Evolutionary conservation across 2,888 invertebrate genomes (phyloP).

Genomic region (Adela reaumurella): DNA sequence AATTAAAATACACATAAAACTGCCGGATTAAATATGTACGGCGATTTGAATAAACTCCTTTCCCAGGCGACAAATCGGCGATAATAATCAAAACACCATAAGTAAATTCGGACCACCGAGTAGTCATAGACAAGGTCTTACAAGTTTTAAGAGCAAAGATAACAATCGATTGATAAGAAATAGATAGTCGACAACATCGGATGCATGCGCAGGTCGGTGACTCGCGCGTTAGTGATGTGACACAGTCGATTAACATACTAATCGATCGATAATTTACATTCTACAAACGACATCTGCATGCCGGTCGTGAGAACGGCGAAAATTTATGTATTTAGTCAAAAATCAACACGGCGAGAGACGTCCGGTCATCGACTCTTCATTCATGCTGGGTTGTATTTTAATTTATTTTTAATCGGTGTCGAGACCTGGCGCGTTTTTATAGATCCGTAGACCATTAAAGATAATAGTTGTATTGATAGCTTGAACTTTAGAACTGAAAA

Average conservation of each 20-base stretch:
- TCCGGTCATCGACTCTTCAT: not conserved
- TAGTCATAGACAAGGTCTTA: too few species aligned
- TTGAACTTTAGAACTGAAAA: not conserved
- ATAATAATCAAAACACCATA: too few species aligned
- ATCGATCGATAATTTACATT: constrained; percentile 55
- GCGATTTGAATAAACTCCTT: too few species aligned
- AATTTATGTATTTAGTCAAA: constrained; percentile 46
- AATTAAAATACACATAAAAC: too few species aligned
- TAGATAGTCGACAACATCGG: not conserved
- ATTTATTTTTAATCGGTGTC: not conserved
- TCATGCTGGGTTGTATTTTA: not conserved
- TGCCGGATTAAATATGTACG: too few species aligned
- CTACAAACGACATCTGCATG: constrained; percentile 55
- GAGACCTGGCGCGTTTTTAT: not conserved
- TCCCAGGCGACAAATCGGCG: too few species aligned
- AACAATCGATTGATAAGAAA: not conserved
- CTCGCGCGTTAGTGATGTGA: constrained; percentile 44
- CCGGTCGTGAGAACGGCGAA: constrained; percentile 48
- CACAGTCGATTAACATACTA: constrained; percentile 48
- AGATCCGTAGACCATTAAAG: not conserved
- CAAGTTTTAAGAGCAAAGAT: not conserved
- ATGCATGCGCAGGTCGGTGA: not conserved
- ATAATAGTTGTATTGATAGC: not conserved
- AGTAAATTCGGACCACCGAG: too few species aligned
- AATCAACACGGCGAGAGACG: not conserved